Conservation (phyloP, 1,140 invertebrate species). For the Polyergus mexicanus region DNA sequence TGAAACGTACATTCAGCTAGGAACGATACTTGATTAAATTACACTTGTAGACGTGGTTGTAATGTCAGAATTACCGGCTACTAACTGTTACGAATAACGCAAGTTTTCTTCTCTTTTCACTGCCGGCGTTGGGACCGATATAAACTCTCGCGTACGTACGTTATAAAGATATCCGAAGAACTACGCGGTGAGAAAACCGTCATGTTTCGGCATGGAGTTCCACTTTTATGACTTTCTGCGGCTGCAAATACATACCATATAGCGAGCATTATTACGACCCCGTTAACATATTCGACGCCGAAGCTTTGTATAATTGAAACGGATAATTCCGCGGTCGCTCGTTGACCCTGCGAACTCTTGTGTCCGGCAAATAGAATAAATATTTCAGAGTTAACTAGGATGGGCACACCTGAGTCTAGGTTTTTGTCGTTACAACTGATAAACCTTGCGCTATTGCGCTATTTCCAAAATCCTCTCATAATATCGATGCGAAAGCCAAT, state of each 20-base stretch:
- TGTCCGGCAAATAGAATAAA: constrained; percentile 52
- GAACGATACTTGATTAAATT: constrained; percentile 26
- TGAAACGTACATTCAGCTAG: background rate
- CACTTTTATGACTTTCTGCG: constrained; percentile 10
- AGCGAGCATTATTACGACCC: constrained; percentile 19
- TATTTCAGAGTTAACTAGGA: constrained; percentile 49
- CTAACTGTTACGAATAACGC: constrained; percentile 33
- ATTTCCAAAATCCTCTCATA: constrained; percentile 12
- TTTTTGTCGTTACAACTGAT: background rate
- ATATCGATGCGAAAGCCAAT: background rate
- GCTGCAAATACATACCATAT: constrained; percentile 23
- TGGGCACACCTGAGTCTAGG: constrained; percentile 29
- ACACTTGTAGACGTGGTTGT: background rate
- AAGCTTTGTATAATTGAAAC: constrained; percentile 50
- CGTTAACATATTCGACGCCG: constrained; percentile 46
- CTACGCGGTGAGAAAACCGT: no score
- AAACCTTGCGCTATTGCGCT: background rate
- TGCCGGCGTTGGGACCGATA: background rate
- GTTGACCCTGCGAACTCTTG: constrained; percentile 29
- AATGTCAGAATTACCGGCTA: constrained; percentile 12
- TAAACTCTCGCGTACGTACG: background rate
- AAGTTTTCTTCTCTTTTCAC: background rate
- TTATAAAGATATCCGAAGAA: constrained; percentile 16
- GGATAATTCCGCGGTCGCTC: constrained; percentile 19
- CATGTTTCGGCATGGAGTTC: background rate